phyloP scores from a whole-genome alignment of 2,888 invertebrate species.

The Lampropteryx suffumata region DNA sequence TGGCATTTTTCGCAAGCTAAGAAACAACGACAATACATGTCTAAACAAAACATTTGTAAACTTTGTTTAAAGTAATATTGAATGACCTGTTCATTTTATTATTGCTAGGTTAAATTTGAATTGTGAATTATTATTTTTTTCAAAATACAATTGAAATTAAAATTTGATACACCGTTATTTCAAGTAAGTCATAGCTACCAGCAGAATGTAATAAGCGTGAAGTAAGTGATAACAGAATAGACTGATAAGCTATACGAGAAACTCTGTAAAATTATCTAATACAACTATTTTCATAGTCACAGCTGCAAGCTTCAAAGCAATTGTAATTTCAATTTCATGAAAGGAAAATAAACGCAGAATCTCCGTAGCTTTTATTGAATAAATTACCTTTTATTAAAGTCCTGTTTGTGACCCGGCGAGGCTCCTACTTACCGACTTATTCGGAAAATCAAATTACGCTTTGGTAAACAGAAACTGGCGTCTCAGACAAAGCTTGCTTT shows the following conservation, averaged over 20 bases:
- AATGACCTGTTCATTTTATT: too few relatives aligned
- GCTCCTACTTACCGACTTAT: constrained; percentile 57
- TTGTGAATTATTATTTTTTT: too few relatives aligned
- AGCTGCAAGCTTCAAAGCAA: constrained; percentile 19
- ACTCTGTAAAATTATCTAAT: constrained; percentile 4
- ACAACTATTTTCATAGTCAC: constrained; percentile 18
- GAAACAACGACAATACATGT: constrained; percentile 5
- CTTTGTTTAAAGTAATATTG: too few relatives aligned
- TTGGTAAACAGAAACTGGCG: constrained; percentile 53
- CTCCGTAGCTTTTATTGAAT: constrained; percentile 74
- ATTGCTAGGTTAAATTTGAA: too few relatives aligned
- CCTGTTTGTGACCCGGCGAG: constrained; percentile 62
- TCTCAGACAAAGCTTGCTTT: constrained; percentile 27
- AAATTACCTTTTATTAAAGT: constrained; percentile 73
- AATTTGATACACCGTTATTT: too few relatives aligned
- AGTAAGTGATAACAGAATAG: constrained; percentile 6
- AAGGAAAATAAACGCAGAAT: constrained; percentile 39
- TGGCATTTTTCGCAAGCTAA: constrained; percentile 15
- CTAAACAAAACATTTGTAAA: constrained; percentile 1
- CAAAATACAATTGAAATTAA: too few relatives aligned
- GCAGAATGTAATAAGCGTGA: too few relatives aligned
- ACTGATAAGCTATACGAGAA: not conserved
- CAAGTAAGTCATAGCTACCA: too few relatives aligned
- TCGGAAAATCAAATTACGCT: constrained; percentile 56
- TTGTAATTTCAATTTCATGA: constrained; percentile 28